Conservation (phyloP, 2,797 vertebrate species). For the Gymnothorax reevesii region DNA sequence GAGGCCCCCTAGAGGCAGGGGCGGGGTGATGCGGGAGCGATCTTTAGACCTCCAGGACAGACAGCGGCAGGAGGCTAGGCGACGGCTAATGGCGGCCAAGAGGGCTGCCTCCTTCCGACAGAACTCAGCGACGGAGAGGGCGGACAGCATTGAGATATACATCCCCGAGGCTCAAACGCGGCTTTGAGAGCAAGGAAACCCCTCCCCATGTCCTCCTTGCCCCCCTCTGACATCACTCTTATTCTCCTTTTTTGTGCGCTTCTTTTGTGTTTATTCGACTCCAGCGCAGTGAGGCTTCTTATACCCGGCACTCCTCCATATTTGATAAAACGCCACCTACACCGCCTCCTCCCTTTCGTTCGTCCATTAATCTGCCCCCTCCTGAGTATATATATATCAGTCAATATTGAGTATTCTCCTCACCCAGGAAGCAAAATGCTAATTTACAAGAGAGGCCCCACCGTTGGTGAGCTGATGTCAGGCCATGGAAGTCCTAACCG, state of each 20-base stretch:
- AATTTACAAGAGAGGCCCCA: background rate
- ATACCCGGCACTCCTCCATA: slow-evolving; percentile 37
- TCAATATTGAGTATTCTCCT: slow-evolving; percentile 21
- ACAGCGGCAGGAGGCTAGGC: slow-evolving; percentile 93
- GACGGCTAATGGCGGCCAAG: slow-evolving; percentile 95
- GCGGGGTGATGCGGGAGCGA: slow-evolving; percentile 84
- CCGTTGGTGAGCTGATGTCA: slow-evolving; percentile 7
- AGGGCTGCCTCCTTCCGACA: slow-evolving; percentile 96
- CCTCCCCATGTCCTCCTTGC: background rate
- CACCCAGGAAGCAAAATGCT: slow-evolving; percentile 4
- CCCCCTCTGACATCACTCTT: slow-evolving; percentile 29
- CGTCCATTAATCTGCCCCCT: slow-evolving; percentile 21
- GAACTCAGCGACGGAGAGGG: slow-evolving; percentile 91
- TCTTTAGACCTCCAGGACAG: slow-evolving; percentile 97
- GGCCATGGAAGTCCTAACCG: background rate
- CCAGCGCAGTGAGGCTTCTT: slow-evolving; percentile 34
- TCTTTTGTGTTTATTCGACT: slow-evolving; percentile 47
- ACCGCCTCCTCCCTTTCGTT: slow-evolving; percentile 26
- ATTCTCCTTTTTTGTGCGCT: slow-evolving; percentile 28
- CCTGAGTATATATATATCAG: slow-evolving; percentile 35
- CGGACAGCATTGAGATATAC: slow-evolving; percentile 99
- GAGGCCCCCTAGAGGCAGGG: slow-evolving; percentile 89
- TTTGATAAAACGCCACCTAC: slow-evolving; percentile 39
- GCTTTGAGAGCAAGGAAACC: slow-evolving; percentile 79
- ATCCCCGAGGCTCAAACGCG: slow-evolving; percentile 98